Evolutionary conservation across 2,888 invertebrate genomes (phyloP).

Genomic region (Ophion slaviceki): DNA sequence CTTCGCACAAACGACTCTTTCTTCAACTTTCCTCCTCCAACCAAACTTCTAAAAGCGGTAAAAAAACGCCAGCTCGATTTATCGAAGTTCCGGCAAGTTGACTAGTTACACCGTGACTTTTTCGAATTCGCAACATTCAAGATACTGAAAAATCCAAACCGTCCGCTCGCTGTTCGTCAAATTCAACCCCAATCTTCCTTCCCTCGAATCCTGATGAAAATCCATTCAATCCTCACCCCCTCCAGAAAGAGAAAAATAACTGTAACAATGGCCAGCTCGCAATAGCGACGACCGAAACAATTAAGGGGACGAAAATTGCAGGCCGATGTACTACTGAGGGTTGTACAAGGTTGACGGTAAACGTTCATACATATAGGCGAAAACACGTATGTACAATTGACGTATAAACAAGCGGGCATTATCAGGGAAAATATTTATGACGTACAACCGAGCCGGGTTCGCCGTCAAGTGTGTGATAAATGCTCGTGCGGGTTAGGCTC

Average conservation of each 20-base stretch:
- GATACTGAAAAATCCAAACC: too few relatives aligned
- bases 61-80: too few relatives aligned
- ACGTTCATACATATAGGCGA: neutral
- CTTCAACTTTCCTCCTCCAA: too few relatives aligned
- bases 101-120: too few relatives aligned
- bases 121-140: too few relatives aligned
- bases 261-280: neutral
- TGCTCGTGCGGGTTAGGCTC: constrained; percentile 60
- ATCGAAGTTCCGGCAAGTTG: too few relatives aligned
- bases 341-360: constrained; percentile 16
- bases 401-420: constrained; percentile 67
- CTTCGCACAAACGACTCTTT: too few relatives aligned
- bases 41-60: too few relatives aligned
- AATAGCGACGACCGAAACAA: constrained; percentile 34
- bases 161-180: too few relatives aligned
- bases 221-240: too few relatives aligned
- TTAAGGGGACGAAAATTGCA: constrained; percentile 46
- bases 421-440: constrained; percentile 69
- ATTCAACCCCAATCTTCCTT: too few relatives aligned
- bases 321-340: neutral
- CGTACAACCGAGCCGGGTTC: constrained; percentile 62
- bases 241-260: neutral
- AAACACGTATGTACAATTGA: constrained; percentile 41
- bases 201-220: too few relatives aligned
- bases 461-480: constrained; percentile 68